Conservation (phyloP, 2,888 invertebrate species). For the Pandemis corylana region DNA sequence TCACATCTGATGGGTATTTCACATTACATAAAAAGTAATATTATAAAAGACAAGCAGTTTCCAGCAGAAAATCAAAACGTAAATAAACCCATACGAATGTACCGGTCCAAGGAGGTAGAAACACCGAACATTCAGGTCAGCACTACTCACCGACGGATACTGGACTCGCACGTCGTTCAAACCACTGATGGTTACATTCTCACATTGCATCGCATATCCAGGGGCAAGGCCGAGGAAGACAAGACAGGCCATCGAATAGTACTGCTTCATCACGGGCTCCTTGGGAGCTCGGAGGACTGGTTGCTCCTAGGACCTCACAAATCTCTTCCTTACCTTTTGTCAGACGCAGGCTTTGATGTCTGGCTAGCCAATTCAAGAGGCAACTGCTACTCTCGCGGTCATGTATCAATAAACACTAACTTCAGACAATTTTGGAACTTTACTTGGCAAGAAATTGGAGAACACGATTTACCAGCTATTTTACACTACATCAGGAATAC, state of each 20-base stretch:
- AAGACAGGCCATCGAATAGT: not conserved
- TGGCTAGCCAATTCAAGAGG: constrained; percentile 25
- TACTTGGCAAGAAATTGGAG: constrained; percentile 39
- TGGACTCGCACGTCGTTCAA: not conserved
- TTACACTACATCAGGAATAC: constrained; percentile 22
- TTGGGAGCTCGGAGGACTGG: constrained; percentile 31
- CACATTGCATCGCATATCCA: constrained; percentile 9
- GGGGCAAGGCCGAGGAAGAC: not conserved
- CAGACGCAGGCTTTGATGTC: constrained; percentile 11
- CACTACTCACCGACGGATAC: not conserved
- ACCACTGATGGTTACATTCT: constrained; percentile 20
- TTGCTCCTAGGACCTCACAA: constrained; percentile 1
- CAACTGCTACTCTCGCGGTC: constrained; percentile 4
- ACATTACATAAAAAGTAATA: not conserved
- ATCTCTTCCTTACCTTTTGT: constrained; percentile 24
- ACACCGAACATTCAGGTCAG: not conserved
- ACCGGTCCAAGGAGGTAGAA: not conserved
- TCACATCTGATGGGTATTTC: not conserved
- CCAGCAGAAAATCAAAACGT: not conserved
- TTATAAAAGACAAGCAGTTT: not conserved
- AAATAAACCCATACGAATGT: constrained; percentile 2
- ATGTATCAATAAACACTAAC: not conserved
- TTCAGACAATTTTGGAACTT: constrained; percentile 34
- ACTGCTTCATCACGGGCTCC: constrained; percentile 21
- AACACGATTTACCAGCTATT: constrained; percentile 32